phyloP scores from a whole-genome alignment of 2,888 invertebrate genomes.

The Darwinula stevensoni region DNA sequence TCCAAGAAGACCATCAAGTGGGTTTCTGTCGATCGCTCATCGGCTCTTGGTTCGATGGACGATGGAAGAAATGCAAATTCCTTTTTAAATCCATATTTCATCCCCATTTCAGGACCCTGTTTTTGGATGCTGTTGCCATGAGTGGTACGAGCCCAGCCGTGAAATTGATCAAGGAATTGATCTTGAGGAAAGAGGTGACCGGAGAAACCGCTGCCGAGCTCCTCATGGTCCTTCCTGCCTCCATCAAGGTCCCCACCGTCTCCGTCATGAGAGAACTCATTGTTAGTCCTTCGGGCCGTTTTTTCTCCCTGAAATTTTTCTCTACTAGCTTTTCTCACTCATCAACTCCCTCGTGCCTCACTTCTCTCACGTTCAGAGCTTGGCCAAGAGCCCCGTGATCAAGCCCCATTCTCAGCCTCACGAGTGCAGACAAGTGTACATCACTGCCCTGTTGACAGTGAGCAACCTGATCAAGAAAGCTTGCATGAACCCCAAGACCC shows the following conservation, averaged over 20 bases:
- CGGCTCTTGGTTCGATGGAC: no score
- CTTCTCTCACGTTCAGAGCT: no score
- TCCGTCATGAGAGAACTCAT: no score
- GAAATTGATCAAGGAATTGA: slow-evolving; percentile 13
- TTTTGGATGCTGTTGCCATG: slow-evolving; percentile 13
- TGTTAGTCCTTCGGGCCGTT: no score
- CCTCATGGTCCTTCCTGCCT: slow-evolving; percentile 12
- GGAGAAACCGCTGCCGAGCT: slow-evolving; percentile 12
- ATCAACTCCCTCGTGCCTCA: no score
- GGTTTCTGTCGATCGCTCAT: no score
- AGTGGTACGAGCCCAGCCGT: slow-evolving; percentile 15
- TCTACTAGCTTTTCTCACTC: no score
- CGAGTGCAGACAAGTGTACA: slow-evolving; percentile 8
- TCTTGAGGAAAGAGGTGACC: slow-evolving; percentile 11
- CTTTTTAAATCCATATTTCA: no score
- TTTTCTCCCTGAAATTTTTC: no score
- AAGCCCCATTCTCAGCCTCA: no score
- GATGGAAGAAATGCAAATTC: no score
- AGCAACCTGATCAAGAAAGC: slow-evolving; percentile 14
- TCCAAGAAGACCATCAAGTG: slow-evolving; percentile 1
- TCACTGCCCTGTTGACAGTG: slow-evolving; percentile 12
- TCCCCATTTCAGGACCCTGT: slow-evolving; percentile 12
- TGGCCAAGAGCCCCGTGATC: no score
- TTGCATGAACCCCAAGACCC: slow-evolving; percentile 12
- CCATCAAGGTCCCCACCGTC: slow-evolving; percentile 15